Percentiles rank a stretch among this genome's conserved stretches.
These are phyloP conservation scores for Eulithis prunata DNA, from an alignment of 2,888 invertebrate species.

Conservation along the genomic window DNA sequence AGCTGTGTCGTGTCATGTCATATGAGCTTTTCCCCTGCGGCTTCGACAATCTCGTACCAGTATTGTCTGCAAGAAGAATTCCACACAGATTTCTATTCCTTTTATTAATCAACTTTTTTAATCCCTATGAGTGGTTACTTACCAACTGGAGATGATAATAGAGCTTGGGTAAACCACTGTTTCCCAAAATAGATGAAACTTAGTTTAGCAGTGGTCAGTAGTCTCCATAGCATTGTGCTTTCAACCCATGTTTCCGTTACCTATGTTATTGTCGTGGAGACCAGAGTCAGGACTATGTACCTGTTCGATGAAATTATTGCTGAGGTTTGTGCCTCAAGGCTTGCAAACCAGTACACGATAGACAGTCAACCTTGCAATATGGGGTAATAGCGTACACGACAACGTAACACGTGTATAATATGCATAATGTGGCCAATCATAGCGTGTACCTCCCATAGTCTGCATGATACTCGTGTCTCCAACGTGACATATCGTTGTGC, in stretches of 20 bases:
- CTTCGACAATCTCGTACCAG: conserved; percentile 12
- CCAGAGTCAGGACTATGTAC: no score
- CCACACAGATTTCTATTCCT: background rate
- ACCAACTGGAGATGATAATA: no score
- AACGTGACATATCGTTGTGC: no score
- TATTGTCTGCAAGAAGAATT: conserved; percentile 8
- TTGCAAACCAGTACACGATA: conserved; percentile 7
- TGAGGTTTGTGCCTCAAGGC: conserved; percentile 1
- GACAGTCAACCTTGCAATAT: conserved; percentile 27
- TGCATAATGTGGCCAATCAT: conserved; percentile 16
- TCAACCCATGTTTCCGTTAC: no score
- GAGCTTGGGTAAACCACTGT: no score
- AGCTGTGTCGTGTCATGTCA: conserved; percentile 18
- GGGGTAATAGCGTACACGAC: conserved; percentile 24
- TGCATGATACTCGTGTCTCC: no score
- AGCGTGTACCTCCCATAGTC: background rate
- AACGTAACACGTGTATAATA: conserved; percentile 19
- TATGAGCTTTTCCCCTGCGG: conserved; percentile 19
- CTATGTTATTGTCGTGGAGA: no score
- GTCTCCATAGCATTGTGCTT: no score
- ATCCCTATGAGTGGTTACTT: no score
- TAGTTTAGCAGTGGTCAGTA: no score
- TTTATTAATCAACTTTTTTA: background rate
- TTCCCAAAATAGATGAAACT: background rate
- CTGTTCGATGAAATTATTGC: background rate